These are phyloP conservation scores for Heliocidaris tuberculata DNA, from an alignment of 35 echinoderm and acorn worm species.

Conservation along the genomic window DNA sequence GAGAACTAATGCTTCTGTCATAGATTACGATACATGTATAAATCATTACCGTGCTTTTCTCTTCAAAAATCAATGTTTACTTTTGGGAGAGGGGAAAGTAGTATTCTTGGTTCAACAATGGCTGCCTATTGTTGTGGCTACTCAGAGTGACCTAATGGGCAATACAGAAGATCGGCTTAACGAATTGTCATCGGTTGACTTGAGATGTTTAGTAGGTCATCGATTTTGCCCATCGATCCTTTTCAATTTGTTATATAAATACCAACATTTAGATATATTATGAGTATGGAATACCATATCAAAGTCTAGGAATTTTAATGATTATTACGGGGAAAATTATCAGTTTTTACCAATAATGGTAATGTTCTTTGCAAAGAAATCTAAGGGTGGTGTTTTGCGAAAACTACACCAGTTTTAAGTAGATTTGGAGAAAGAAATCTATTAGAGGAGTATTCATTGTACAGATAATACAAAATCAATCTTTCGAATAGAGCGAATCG, in stretches of 20 bases:
- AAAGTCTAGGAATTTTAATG: too few species aligned
- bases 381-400: too few species aligned
- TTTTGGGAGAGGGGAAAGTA: background rate
- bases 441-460: background rate
- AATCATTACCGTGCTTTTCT: background rate
- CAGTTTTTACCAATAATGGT: too few species aligned
- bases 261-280: background rate
- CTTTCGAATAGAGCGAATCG: background rate
- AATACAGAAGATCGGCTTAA: background rate
- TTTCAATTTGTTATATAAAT: background rate
- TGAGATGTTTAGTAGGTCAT: background rate
- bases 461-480: background rate
- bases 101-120: background rate
- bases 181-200: background rate
- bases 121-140: background rate
- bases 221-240: background rate
- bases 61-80: conserved; percentile 4
- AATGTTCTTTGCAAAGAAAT: too few species aligned
- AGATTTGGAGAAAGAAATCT: background rate
- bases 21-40: too few species aligned
- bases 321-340: too few species aligned
- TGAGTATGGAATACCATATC: too few species aligned
- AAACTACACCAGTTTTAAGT: background rate
- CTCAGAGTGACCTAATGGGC: background rate
- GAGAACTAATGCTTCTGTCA: too few species aligned